A percentile compares a stretch with the other conserved stretches of the same genome.
Evolutionary conservation across 2,797 vertebrate genomes (phyloP).

Genomic region (Pogonophryne albipinna): DNA sequence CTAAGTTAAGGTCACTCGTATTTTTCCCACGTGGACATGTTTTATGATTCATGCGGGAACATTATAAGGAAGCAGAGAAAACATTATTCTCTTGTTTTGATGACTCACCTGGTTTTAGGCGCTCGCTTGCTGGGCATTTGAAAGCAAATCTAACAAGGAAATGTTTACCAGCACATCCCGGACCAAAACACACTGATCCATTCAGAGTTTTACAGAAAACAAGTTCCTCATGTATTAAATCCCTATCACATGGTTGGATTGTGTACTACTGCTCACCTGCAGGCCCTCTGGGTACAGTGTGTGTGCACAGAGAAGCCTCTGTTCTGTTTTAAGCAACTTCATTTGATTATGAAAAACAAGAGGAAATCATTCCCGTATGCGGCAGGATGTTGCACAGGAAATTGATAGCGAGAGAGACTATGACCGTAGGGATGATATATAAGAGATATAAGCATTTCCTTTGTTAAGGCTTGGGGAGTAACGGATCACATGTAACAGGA

Average conservation of each 20-base stretch:
- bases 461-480: too few species aligned
- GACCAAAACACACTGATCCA: neutral
- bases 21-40: neutral
- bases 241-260: neutral
- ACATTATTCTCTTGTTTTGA: neutral
- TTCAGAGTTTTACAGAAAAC: conserved; percentile 41
- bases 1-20: neutral
- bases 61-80: conserved; percentile 23
- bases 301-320: conserved; percentile 17
- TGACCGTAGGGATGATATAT: neutral
- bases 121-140: neutral
- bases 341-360: conserved; percentile 52
- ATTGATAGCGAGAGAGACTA: neutral
- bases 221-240: conserved; percentile 42
- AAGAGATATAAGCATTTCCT: too few species aligned
- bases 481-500: too few species aligned
- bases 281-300: neutral
- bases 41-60: conserved; percentile 5
- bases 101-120: conserved; percentile 15
- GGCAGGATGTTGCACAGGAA: neutral
- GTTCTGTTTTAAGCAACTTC: conserved; percentile 16
- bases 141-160: conserved; percentile 61
- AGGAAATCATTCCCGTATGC: neutral
- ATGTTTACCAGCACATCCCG: neutral
- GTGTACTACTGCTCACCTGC: too few species aligned